phyloP scores from a whole-genome alignment of 2,797 vertebrate species.

The Gambelia wislizenii region DNA sequence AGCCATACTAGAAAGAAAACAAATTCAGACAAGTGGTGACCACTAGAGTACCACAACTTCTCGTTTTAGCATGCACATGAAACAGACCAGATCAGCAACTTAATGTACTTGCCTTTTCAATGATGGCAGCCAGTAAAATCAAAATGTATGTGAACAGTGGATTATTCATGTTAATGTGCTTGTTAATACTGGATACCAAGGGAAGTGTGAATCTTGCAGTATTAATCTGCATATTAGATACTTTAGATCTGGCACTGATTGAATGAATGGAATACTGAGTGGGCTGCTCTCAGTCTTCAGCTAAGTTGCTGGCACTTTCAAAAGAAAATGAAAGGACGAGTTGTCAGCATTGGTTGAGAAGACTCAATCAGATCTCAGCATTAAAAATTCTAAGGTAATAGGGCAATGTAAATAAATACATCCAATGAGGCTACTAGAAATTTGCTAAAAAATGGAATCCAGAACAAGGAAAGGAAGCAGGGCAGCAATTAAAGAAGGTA shows the following conservation, averaged over 20 bases:
- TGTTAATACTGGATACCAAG: conserved; percentile 62
- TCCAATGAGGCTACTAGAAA: neutral
- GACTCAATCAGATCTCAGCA: neutral
- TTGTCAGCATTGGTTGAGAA: neutral
- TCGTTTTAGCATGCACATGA: neutral
- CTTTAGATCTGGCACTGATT: conserved; percentile 24
- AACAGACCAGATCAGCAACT: conserved; percentile 56
- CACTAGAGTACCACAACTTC: neutral
- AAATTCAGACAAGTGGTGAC: neutral
- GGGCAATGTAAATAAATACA: neutral
- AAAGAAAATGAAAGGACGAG: neutral
- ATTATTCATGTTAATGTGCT: conserved; percentile 49
- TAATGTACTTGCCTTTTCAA: conserved; percentile 35
- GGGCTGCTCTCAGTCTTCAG: neutral
- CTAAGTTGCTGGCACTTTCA: neutral
- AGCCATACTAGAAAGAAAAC: neutral
- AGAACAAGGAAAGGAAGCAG: neutral
- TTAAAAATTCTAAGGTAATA: conserved; percentile 1
- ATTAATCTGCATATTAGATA: conserved; percentile 56
- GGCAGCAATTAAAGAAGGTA: neutral
- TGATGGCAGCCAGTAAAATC: conserved; percentile 29
- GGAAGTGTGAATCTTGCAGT: conserved; percentile 65
- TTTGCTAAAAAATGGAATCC: neutral
- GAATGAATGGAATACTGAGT: neutral
- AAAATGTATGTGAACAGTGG: conserved; percentile 35